Evolutionary conservation across 2,113 vertebrate species (phyloP), one percentile per base, ranked within the genome.

Genomic region (Pachycephala philippinensis): DNA sequence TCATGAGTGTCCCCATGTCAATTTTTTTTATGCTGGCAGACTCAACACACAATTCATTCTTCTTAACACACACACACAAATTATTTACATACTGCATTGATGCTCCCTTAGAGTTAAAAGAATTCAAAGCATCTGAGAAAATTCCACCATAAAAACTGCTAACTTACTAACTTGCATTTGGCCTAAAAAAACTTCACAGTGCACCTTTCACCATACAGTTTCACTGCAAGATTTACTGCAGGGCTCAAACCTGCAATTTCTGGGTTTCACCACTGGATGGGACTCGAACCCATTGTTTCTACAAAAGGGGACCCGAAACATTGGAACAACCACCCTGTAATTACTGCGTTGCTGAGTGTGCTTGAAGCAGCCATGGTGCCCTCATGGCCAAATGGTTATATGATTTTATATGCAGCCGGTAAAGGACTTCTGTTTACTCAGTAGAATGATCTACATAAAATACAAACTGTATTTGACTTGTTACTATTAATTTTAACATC

Each of bases 321-420:
- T 30, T 0, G 0, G 30, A 56, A 49, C 42, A 30, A 24, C 15
- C 50, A 13, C 20, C 5, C 52, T 71, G 37, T 28, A 24, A 35
- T 72, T 18, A 19, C 8, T 31, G 28, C 1, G 0, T 22, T 40
- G 28, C 35, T n/a, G 53, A 54, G 31, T 15, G 26, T 3, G 13
- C 50, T 33, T 66, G 40, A 59, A 85, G 47, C 37, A 52, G 42
- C 28, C 44, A 1, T 3, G 7, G 8, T 44, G n/a, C 19, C 70
- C 27, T 33, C n/a, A 4, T 54, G 68, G 40, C 50, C 26, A 15
- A 50, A 11, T 2, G 3, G 23, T n/a, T 45, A 4, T 13, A 42
- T 15, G 20, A 35, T 35, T 76, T 86, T 24, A 39, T 22, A n/a
- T 33, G 19, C 59, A 87, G 39, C 49, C 72, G 72, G 64, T 60